Base-by-base conservation (phyloP, 2,797 vertebrate species). In the Galago senegalensis region DNA sequence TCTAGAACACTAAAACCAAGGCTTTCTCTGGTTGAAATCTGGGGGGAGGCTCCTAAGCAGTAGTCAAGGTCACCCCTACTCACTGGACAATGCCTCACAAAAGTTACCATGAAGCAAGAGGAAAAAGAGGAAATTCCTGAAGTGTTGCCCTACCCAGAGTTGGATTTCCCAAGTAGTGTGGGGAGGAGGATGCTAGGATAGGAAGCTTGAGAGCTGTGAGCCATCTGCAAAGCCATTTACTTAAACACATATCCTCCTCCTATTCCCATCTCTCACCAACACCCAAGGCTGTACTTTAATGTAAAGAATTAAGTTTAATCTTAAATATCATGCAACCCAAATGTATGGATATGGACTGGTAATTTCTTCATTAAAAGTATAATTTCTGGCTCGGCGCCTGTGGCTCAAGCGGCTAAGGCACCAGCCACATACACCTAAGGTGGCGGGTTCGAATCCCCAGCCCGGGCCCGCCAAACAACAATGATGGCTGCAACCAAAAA, bases 121-220 rank as follows among this genome's bases (percentile, higher is more conserved):
- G 70, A 31, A 49, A 84, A 72, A 29, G 43, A 34, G 31, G 37
- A 53, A 40, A 70, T 20, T 29, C 56, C 17, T 11, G 4, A 60
- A 65, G 27, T 5, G 23, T 37, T 14, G 17, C 23, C 60, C 13
- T 61, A 43, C 46, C 0, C 2, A 1, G 23, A 53, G 27, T 53
- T 8, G 1, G 11, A 61, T 31, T 84, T 79, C 76, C 88, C 29
- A 58, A 73, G 25, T 7, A 49, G 27, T 0, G 10, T 4, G 5
- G 49, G 76, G 17, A 86, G 53, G 61, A 0, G 0, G 72, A 61
- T 0, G 0, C 77, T 14, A 3, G 4, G 49, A 70, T 3, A 53
- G 85, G 86, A 91, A 63, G n/a, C 18, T 37, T 34, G 60, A n/a
- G n/a, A 58, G 67, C 80, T 3, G 23, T 7, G 2, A 23, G 9